phyloP scores from a whole-genome alignment of 2,113 vertebrate genomes.

The Odocoileus hemionus region DNA sequence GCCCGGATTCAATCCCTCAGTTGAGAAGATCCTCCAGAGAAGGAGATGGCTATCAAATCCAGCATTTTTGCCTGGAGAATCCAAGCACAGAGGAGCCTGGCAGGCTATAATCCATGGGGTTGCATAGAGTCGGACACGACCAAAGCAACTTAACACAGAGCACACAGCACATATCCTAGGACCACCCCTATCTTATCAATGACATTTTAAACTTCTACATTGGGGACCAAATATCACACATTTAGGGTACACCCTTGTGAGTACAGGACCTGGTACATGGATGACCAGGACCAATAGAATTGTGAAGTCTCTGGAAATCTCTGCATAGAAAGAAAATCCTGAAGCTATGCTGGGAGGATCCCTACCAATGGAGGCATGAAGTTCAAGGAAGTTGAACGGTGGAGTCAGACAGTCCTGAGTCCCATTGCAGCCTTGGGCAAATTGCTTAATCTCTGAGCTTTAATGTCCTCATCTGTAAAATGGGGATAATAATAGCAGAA shows the following conservation, averaged over 20 bases:
- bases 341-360: background rate
- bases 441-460: background rate
- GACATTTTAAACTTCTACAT: background rate
- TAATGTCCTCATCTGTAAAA: background rate
- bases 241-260: background rate
- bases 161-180: background rate
- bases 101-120: background rate
- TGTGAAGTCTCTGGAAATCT: background rate
- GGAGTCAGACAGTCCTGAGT: background rate
- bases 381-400: background rate
- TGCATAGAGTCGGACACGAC: background rate
- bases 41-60: background rate
- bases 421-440: background rate
- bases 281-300: background rate
- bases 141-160: background rate
- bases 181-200: background rate
- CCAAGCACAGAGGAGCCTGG: background rate
- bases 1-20: background rate
- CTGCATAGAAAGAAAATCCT: background rate
- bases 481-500: background rate
- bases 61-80: background rate
- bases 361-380: background rate
- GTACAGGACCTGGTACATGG: too few species aligned
- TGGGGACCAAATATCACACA: background rate
- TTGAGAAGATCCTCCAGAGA: background rate